Evolutionary conservation across 2,888 invertebrate species (phyloP).

Genomic region (Leucoma salicis): DNA sequence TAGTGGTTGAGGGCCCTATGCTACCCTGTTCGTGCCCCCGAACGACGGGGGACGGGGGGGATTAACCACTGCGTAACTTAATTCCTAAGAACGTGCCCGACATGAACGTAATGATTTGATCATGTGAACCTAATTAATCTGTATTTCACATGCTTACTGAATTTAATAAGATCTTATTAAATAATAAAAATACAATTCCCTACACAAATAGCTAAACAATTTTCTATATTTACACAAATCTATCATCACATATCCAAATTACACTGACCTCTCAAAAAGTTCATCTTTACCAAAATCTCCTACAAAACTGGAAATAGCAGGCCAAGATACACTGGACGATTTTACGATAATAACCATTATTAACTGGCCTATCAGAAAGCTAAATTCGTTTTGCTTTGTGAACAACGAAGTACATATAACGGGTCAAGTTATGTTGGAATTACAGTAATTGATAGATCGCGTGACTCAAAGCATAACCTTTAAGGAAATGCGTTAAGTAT

Average conservation of each 20-base stretch:
- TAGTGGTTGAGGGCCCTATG: too few species aligned
- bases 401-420: constrained; percentile 17
- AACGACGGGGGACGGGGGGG: too few species aligned
- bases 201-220: constrained; percentile 19
- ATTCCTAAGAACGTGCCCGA: too few species aligned
- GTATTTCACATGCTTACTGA: constrained; percentile 10
- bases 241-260: background rate
- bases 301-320: background rate
- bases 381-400: constrained; percentile 6
- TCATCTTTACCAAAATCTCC: background rate
- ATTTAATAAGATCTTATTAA: constrained; percentile 17
- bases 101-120: too few species aligned
- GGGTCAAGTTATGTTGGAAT: constrained; percentile 25
- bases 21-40: too few species aligned
- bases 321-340: constrained; percentile 4
- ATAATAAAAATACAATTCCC: constrained; percentile 17
- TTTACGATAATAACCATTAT: constrained; percentile 14
- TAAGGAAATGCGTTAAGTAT: constrained; percentile 38
- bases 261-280: constrained; percentile 1
- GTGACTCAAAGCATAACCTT: constrained; percentile 40
- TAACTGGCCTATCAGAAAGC: constrained; percentile 18
- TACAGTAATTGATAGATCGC: constrained; percentile 43
- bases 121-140: too few species aligned
- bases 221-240: constrained; percentile 15
- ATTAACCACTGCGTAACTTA: too few species aligned